phyloP scores from a whole-genome alignment of 2,113 vertebrate genomes.

The Pao palembangensis region DNA sequence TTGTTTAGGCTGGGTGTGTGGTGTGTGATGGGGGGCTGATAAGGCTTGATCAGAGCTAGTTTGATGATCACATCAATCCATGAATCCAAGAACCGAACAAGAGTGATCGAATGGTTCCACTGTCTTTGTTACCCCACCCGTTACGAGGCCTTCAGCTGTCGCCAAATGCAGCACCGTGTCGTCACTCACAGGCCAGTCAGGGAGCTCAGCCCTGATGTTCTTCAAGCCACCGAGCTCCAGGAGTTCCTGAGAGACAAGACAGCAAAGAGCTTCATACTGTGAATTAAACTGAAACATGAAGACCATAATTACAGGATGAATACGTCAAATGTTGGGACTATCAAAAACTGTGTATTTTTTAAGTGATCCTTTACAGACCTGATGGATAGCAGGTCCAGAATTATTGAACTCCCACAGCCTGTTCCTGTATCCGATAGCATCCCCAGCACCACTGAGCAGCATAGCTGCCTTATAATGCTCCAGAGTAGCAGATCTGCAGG shows the following conservation, averaged over 20 bases:
- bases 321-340: too few relatives aligned
- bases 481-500: slow-evolving; percentile 38
- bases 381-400: slow-evolving; percentile 77
- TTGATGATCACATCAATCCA: slow-evolving; percentile 17
- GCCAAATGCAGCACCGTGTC: slow-evolving; percentile 83
- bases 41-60: slow-evolving; percentile 13
- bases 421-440: slow-evolving; percentile 80
- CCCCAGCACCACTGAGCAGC: slow-evolving; percentile 81
- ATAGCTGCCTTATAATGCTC: slow-evolving; percentile 77
- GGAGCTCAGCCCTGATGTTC: slow-evolving; percentile 70
- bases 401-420: slow-evolving; percentile 80
- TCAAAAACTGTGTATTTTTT: too few relatives aligned
- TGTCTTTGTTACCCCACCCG: slow-evolving; percentile 61
- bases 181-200: slow-evolving; percentile 83
- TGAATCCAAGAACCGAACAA: background rate
- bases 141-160: slow-evolving; percentile 79
- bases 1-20: slow-evolving; percentile 49
- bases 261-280: too few relatives aligned
- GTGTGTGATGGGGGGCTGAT: slow-evolving; percentile 7
- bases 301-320: too few relatives aligned
- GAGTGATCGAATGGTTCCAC: background rate
- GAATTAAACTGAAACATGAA: too few relatives aligned
- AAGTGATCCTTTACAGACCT: slow-evolving; percentile 40
- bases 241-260: slow-evolving; percentile 63
- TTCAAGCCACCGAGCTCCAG: slow-evolving; percentile 75